phyloP scores from a whole-genome alignment of 1,140 invertebrate genomes.

The Hylaeus volcanicus region DNA sequence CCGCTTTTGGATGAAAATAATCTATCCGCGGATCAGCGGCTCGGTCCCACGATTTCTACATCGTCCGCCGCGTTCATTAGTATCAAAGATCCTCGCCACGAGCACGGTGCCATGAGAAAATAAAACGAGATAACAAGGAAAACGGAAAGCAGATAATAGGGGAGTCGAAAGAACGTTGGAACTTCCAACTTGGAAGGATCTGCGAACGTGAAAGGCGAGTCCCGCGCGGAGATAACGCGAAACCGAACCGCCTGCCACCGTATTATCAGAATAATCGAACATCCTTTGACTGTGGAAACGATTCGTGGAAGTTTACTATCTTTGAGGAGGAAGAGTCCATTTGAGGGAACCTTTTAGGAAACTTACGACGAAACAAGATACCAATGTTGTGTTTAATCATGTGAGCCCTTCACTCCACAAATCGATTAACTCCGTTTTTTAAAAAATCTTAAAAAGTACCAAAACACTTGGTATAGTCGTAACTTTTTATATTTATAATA shows the following conservation, averaged over 20 bases:
- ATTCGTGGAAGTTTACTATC: not conserved
- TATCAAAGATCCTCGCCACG: conserved; percentile 38
- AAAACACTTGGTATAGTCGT: too few species aligned
- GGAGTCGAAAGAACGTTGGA: conserved; percentile 6
- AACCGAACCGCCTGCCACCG: not conserved
- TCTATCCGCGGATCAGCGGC: conserved; percentile 41
- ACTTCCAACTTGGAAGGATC: not conserved
- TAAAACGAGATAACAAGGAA: conserved; percentile 42
- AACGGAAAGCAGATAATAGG: conserved; percentile 37
- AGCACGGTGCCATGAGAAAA: conserved; percentile 44
- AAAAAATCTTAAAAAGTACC: too few species aligned
- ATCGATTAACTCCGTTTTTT: too few species aligned
- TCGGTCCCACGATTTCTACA: conserved; percentile 49
- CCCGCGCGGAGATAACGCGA: conserved; percentile 2
- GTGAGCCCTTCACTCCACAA: too few species aligned
- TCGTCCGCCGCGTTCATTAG: conserved; percentile 48
- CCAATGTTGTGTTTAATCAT: too few species aligned
- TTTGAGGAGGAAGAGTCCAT: not conserved
- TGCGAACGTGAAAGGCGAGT: too few species aligned
- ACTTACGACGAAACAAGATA: not conserved
- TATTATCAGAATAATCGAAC: conserved; percentile 2
- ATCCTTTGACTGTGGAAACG: not conserved
- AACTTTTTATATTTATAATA: too few species aligned
- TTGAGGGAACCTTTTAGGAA: not conserved
- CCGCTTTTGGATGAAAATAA: conserved; percentile 48